Evolutionary conservation across 2,797 vertebrate genomes (phyloP).

Genomic region (Erithacus rubecula): DNA sequence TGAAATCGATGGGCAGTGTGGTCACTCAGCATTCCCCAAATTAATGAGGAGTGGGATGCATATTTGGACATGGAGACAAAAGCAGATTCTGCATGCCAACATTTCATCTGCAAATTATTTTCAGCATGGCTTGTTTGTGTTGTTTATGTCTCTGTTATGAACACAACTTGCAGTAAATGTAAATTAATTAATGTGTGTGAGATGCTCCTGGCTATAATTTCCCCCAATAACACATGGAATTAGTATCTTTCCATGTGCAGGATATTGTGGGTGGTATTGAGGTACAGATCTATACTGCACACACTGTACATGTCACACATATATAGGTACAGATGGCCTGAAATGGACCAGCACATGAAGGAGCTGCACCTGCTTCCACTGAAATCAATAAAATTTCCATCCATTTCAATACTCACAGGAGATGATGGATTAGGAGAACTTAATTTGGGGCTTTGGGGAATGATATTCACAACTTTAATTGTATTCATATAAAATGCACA

Average conservation of each 20-base stretch:
- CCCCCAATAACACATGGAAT: background rate
- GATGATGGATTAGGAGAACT: conserved; percentile 36
- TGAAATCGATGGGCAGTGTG: background rate
- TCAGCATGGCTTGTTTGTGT: accelerated
- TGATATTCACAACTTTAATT: conserved; percentile 31
- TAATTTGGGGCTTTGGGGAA: conserved; percentile 6
- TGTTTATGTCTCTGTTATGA: background rate
- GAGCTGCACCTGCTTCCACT: background rate
- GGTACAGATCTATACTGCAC: background rate
- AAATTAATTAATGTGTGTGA: background rate
- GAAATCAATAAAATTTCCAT: background rate
- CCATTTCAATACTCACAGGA: background rate
- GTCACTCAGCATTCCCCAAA: background rate
- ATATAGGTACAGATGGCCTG: background rate
- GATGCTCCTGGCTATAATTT: background rate
- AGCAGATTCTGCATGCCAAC: background rate
- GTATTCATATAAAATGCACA: conserved; percentile 19
- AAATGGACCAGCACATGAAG: background rate
- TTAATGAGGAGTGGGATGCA: background rate
- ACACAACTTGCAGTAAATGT: background rate
- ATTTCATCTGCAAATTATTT: background rate
- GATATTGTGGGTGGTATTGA: background rate
- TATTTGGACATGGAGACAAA: background rate
- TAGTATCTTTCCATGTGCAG: background rate
- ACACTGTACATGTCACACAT: accelerated